Percentiles rank a stretch among this genome's conserved stretches.
phyloP scores from a whole-genome alignment of 2,113 vertebrate genomes.

The Psophia crepitans region DNA sequence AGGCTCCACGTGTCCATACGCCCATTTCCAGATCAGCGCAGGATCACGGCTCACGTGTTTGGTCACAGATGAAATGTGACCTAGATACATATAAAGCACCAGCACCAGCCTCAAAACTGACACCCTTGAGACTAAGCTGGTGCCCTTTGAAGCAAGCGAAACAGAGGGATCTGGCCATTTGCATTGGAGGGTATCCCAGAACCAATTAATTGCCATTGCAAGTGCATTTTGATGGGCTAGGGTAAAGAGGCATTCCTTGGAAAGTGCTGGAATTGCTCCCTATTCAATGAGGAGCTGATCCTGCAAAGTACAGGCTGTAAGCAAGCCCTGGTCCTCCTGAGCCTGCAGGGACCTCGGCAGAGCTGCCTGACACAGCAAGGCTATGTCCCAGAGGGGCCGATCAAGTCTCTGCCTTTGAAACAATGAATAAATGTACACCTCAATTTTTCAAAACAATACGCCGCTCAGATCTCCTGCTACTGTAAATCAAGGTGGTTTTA shows the following conservation, averaged over 20 bases:
- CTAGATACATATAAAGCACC: constrained; percentile 58
- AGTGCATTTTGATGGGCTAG: neutral
- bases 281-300: neutral
- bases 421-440: neutral
- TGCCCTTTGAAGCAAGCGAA: constrained; percentile 26
- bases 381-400: neutral
- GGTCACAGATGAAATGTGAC: constrained; percentile 37
- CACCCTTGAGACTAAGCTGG: neutral
- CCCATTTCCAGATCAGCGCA: fast-evolving
- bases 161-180: constrained; percentile 20
- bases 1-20: neutral
- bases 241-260: neutral
- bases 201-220: constrained; percentile 33
- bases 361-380: neutral
- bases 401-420: neutral
- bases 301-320: neutral
- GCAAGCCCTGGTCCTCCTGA: neutral
- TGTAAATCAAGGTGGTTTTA: constrained; percentile 32
- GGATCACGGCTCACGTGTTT: neutral
- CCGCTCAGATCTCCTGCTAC: neutral
- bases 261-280: neutral
- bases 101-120: neutral
- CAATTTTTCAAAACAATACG: neutral
- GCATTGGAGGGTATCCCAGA: constrained; percentile 50
- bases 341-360: neutral